Percentiles rank a stretch among this genome's conserved stretches.
Evolutionary conservation across 2,113 vertebrate genomes (phyloP).

Genomic region (Balaeniceps rex): DNA sequence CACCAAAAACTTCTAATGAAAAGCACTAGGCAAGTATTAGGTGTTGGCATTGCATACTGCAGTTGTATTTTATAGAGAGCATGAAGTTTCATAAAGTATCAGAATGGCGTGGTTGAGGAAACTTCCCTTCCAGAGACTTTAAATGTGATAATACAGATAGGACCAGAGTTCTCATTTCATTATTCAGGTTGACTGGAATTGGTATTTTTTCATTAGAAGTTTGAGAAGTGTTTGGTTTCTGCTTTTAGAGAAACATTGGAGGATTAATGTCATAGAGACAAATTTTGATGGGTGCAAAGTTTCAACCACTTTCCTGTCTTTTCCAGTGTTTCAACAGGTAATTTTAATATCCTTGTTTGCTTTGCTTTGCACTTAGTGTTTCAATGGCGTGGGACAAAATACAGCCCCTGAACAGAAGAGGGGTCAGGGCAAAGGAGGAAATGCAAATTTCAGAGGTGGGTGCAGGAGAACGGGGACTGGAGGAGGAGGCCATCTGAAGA

Average conservation of each 20-base stretch:
- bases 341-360: conserved; percentile 42
- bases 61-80: conserved; percentile 3
- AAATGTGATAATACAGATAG: conserved; percentile 67
- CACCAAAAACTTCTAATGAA: not conserved
- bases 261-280: conserved; percentile 31
- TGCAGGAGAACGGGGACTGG: not conserved
- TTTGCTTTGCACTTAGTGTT: not conserved
- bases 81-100: conserved; percentile 44
- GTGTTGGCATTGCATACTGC: not conserved
- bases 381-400: not conserved
- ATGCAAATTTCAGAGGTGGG: not conserved
- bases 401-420: not conserved
- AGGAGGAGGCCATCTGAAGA: not conserved
- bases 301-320: conserved; percentile 17
- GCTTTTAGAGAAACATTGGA: conserved; percentile 42
- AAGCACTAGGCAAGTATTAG: not conserved
- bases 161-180: conserved; percentile 61
- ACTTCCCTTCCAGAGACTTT: conserved; percentile 62
- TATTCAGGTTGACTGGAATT: conserved; percentile 61
- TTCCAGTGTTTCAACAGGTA: not conserved
- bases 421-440: not conserved
- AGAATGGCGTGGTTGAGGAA: conserved; percentile 47
- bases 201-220: conserved; percentile 60
- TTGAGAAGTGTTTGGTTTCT: conserved; percentile 65
- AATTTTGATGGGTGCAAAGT: conserved; percentile 27